Evolutionary conservation across 2,113 vertebrate species (phyloP), one percentile per base, ranked within the genome.

Genomic region (Oncorhynchus masou): DNA sequence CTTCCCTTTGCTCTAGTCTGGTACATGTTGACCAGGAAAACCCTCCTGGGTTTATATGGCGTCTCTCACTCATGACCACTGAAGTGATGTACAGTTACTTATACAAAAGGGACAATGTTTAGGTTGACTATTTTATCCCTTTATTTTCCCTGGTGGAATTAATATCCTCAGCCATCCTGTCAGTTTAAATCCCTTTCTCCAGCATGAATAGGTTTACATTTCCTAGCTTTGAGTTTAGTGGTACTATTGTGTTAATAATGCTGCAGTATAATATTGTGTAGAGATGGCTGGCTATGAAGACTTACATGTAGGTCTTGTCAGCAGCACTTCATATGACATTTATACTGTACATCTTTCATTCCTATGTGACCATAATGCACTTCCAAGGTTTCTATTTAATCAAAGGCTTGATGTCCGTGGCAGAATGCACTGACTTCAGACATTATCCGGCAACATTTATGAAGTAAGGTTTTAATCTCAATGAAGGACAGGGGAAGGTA

Each of bases 351-450:
- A 45, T 45, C 8, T 45, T 45, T 45, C 9, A 45, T 45, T 75
- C 3, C 31, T 85, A 51, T 73, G 78, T 22, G 49, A 79, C 49
- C 78, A 59, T 11, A 75, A 75, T 86, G 85, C 83, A 86, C 83
- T 81, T 76, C 69, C 22, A 8, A 76, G 66, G 74, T 76, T 80
- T 75, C 1, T n/a, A 66, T 83, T 45, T 75, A 57, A 65, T 45
- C 71, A 73, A 29, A 62, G 13, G 25, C 1, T 75, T 29, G 68
- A 72, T 71, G 48, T 39, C 25, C 79, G 70, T 34, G 68, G 25
- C 51, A 54, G 51, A 79, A 84, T 77, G 83, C 79, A 83, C 81
- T 80, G 8, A 11, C 39, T 45, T 45, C 39, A 45, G 39, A 45
- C 11, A 45, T 20, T 24, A 68, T 77, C 15, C 8, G 4, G 71